Evolutionary conservation across 2,113 vertebrate genomes (phyloP).

Genomic region (Galeopterus variegatus): DNA sequence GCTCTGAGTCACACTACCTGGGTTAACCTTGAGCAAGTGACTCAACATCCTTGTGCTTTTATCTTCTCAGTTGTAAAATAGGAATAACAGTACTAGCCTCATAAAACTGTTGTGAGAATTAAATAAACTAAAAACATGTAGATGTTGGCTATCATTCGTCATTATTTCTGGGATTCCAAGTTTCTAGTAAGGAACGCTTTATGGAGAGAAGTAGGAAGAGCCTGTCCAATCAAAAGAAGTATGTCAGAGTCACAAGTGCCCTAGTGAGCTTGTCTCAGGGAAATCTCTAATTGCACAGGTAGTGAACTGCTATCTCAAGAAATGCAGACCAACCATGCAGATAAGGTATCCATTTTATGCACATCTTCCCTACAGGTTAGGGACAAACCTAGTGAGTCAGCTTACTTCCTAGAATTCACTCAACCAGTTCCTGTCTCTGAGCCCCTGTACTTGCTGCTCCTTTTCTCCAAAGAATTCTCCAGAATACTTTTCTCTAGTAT

Average conservation of each 20-base stretch:
- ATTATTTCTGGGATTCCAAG: not conserved
- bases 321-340: not conserved
- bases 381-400: conserved; percentile 9
- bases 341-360: not conserved
- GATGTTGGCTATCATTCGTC: not conserved
- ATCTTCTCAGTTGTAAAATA: conserved; percentile 13
- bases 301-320: not conserved
- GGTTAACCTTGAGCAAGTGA: not conserved
- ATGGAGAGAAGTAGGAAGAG: not conserved
- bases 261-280: not conserved
- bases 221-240: not conserved
- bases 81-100: not conserved
- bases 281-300: not conserved
- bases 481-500: not conserved
- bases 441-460: not conserved
- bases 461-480: not conserved
- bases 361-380: not conserved
- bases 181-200: not conserved
- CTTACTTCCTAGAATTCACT: not conserved
- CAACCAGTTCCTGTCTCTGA: not conserved
- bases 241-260: not conserved
- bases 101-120: not conserved
- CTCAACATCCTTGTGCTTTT: conserved; percentile 14
- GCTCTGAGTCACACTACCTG: conserved; percentile 31
- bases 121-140: not conserved